These are phyloP conservation scores for Halichondria panicea DNA, from an alignment of 37 sponge, comb jelly and placozoan species.

Conservation along the genomic window DNA sequence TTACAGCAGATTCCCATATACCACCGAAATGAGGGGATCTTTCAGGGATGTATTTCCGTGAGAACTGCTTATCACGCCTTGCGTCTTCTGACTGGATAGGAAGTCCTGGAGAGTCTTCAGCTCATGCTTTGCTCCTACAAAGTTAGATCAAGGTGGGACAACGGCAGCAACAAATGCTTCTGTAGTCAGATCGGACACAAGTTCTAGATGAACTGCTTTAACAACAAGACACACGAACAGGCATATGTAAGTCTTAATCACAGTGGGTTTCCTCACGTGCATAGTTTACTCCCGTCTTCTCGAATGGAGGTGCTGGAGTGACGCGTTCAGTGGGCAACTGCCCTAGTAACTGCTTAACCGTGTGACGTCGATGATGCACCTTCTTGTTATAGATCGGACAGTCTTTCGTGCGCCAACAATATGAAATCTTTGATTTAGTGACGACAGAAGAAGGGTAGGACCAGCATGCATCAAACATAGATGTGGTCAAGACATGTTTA, in stretches of 20 bases:
- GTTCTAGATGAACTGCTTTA: constrained; percentile 27
- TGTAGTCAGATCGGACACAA: constrained; percentile 32
- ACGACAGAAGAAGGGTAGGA: constrained; percentile 24
- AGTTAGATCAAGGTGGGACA: too few relatives aligned
- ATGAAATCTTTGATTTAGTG: constrained; percentile 25
- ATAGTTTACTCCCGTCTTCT: constrained; percentile 27
- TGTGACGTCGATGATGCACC: constrained; percentile 11
- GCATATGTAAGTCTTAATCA: too few relatives aligned
- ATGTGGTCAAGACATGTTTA: constrained; percentile 29
- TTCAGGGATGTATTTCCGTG: constrained; percentile 21
- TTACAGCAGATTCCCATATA: constrained; percentile 27
- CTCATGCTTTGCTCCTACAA: constrained; percentile 36
- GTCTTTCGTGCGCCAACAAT: constrained; percentile 18
- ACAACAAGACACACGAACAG: too few relatives aligned
- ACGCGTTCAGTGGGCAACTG: constrained; percentile 30
- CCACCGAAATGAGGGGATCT: constrained; percentile 31
- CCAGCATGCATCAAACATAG: constrained; percentile 39
- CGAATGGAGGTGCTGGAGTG: constrained; percentile 23
- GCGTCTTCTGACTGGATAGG: constrained; percentile 10
- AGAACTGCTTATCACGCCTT: constrained; percentile 3
- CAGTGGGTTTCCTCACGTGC: too few relatives aligned
- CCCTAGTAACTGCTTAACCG: constrained; percentile 9
- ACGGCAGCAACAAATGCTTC: constrained; percentile 31
- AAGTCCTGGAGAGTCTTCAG: constrained; percentile 15
- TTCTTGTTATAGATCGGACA: constrained; percentile 26